Conservation (phyloP, 2,113 vertebrate species). For the Suncus etruscus region DNA sequence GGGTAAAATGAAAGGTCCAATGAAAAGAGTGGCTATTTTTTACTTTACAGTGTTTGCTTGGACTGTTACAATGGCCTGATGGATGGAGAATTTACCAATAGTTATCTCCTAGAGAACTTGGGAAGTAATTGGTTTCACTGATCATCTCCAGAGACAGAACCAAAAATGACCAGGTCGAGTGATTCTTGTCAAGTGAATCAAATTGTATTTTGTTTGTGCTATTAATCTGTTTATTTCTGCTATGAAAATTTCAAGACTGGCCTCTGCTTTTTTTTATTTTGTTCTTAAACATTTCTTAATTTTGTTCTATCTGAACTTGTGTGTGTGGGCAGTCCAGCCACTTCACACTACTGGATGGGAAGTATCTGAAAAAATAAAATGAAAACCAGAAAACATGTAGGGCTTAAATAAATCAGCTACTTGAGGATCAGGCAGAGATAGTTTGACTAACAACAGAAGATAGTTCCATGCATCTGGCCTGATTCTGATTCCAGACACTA, state of each 20-base stretch:
- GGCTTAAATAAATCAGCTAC: background rate
- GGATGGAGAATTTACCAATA: background rate
- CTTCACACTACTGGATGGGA: background rate
- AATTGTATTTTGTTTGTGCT: background rate
- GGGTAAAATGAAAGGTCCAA: no score
- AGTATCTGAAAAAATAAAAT: background rate
- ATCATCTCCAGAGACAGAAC: background rate
- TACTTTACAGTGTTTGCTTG: no score
- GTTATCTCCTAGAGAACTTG: background rate
- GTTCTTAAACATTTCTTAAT: background rate
- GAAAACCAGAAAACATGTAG: background rate
- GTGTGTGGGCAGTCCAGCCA: background rate
- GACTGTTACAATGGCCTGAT: background rate
- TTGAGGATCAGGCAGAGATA: background rate
- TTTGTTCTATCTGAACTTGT: background rate
- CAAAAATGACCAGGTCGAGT: background rate
- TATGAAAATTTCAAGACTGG: background rate
- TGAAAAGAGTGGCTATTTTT: background rate
- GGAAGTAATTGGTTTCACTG: background rate
- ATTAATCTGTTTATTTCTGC: background rate
- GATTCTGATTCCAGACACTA: no score
- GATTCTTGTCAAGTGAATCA: background rate
- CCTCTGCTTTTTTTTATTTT: background rate
- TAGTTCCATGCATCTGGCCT: no score
- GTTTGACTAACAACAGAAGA: no score